phyloP scores from a whole-genome alignment of 2,113 vertebrate species.

The Antechinus stuartii region DNA sequence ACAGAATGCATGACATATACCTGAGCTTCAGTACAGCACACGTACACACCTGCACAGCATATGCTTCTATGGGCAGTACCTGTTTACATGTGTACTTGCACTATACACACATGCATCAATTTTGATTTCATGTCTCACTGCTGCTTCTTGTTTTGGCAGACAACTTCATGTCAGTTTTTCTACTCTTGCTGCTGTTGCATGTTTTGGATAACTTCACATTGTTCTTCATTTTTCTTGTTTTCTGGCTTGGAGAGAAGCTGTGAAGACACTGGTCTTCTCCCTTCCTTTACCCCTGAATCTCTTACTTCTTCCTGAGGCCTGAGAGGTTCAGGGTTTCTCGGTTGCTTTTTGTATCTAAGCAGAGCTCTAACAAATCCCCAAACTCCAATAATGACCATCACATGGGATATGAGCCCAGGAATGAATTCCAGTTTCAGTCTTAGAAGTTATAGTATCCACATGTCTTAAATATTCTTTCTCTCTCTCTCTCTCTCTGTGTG shows the following conservation, averaged over 20 bases:
- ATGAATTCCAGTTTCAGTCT: background rate
- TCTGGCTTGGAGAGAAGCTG: background rate
- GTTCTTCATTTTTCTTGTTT: background rate
- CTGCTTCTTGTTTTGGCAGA: background rate
- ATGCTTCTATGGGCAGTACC: too few relatives aligned
- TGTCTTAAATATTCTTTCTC: background rate
- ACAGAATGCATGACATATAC: background rate
- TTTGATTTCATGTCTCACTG: background rate
- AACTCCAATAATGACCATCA: background rate
- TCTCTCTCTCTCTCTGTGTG: too few relatives aligned
- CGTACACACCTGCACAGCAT: too few relatives aligned
- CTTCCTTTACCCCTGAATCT: background rate
- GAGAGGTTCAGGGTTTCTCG: background rate
- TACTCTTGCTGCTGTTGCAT: background rate
- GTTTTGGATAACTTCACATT: background rate
- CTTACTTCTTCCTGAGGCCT: background rate
- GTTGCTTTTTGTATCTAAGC: background rate
- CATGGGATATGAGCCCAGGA: background rate
- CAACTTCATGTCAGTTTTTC: background rate
- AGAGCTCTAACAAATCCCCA: background rate
- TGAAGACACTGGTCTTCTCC: background rate
- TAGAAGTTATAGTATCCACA: background rate
- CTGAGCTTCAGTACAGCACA: too few relatives aligned
- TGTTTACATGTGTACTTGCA: too few relatives aligned
- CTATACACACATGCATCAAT: background rate